phyloP scores from a whole-genome alignment of 2,113 vertebrate genomes.

The Coracopsis vasa region DNA sequence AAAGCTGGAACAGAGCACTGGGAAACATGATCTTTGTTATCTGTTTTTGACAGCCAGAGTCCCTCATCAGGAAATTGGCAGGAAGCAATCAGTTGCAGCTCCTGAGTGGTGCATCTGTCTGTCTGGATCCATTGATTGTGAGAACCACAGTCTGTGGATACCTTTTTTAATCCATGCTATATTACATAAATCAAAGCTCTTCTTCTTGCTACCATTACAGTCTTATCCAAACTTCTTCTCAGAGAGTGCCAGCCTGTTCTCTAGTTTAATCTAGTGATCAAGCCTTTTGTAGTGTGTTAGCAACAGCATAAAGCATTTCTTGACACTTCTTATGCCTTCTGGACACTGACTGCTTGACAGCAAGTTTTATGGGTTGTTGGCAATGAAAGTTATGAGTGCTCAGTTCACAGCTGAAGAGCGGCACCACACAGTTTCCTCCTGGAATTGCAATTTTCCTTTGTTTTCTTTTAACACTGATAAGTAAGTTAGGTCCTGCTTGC shows the following conservation, averaged over 20 bases:
- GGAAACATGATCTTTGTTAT: not conserved
- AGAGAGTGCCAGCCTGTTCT: not conserved
- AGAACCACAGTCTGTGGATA: not conserved
- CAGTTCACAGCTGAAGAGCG: slow-evolving; percentile 15
- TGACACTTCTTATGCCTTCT: slow-evolving; percentile 45
- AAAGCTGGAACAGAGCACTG: not conserved
- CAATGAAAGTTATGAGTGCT: not conserved
- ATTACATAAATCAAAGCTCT: not conserved
- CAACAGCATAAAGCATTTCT: slow-evolving; percentile 45
- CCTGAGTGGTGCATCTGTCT: not conserved
- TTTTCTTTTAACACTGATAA: not conserved
- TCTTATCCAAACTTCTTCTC: not conserved
- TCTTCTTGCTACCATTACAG: not conserved
- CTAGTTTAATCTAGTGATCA: slow-evolving; percentile 37
- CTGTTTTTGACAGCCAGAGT: not conserved
- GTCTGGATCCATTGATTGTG: not conserved
- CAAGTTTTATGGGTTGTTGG: slow-evolving; percentile 40
- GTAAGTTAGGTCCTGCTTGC: not conserved
- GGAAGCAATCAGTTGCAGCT: not conserved
- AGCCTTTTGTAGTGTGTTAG: slow-evolving; percentile 48
- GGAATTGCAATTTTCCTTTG: not conserved
- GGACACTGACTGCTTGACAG: slow-evolving; percentile 7
- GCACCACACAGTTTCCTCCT: slow-evolving; percentile 1
- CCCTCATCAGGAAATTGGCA: not conserved
- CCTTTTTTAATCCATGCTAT: not conserved